Conservation (phyloP, 2,797 vertebrate species). For the Poecilia velifera region DNA sequence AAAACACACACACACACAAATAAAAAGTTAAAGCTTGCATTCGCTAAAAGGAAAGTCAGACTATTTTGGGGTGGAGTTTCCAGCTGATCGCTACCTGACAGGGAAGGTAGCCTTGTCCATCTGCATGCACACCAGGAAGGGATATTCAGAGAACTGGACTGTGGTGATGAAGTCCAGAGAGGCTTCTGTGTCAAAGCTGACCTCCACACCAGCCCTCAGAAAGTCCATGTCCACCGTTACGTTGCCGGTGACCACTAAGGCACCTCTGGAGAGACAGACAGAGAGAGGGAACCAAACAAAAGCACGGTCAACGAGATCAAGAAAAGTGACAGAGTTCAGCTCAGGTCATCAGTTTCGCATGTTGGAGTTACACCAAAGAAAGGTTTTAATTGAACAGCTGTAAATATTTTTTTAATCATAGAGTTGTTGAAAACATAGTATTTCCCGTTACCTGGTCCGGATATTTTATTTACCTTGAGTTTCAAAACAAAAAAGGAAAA, state of each 20-base stretch:
- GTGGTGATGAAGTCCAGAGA: constrained; percentile 93
- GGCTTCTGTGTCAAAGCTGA: constrained; percentile 87
- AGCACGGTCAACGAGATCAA: background rate
- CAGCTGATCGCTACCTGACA: constrained; percentile 81
- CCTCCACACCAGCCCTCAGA: constrained; percentile 87
- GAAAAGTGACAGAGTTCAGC: background rate
- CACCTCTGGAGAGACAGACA: constrained; percentile 78
- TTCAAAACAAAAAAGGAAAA: constrained; percentile 15
- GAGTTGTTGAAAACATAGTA: background rate
- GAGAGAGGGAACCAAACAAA: constrained; percentile 14
- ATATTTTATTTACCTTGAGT: constrained; percentile 4
- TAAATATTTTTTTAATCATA: no score
- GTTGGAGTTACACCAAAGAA: background rate
- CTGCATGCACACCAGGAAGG: constrained; percentile 97
- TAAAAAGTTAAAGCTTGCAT: background rate
- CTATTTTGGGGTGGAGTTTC: background rate
- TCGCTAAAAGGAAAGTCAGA: background rate
- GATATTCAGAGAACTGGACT: constrained; percentile 96
- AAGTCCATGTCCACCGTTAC: constrained; percentile 91
- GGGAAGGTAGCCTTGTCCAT: constrained; percentile 92
- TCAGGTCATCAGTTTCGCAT: background rate
- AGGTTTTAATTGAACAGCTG: background rate
- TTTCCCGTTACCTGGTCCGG: background rate
- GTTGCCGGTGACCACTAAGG: constrained; percentile 84
- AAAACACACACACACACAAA: constrained; percentile 21